Evolutionary conservation across 2,888 invertebrate species (phyloP).

Genomic region (Aspidiotus destructor): DNA sequence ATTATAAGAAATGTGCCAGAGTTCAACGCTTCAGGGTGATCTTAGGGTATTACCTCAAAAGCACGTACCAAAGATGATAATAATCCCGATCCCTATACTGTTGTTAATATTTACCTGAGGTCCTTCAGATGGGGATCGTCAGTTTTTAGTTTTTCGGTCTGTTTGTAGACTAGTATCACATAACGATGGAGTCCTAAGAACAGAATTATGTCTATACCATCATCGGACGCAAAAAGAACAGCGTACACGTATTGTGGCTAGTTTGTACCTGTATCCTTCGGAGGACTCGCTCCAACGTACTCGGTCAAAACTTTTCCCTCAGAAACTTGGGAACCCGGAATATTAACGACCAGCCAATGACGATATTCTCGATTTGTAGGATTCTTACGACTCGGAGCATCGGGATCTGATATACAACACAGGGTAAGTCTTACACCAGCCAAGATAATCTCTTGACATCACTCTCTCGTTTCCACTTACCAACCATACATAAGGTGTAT

Average conservation of each 20-base stretch:
- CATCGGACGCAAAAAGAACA: too few relatives aligned
- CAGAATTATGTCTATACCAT: background rate
- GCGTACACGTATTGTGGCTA: too few relatives aligned
- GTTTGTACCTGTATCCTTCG: constrained; percentile 53
- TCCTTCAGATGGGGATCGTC: constrained; percentile 50
- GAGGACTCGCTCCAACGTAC: constrained; percentile 79
- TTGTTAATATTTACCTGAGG: background rate
- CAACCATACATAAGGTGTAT: constrained; percentile 76
- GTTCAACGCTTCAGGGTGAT: too few relatives aligned
- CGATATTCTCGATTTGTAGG: constrained; percentile 78
- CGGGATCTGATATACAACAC: constrained; percentile 56
- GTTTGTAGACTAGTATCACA: constrained; percentile 66
- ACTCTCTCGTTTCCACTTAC: constrained; percentile 42
- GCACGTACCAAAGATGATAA: too few relatives aligned
- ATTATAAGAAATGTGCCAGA: too few relatives aligned
- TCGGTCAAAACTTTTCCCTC: constrained; percentile 64
- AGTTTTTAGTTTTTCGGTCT: constrained; percentile 50
- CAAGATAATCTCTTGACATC: too few relatives aligned
- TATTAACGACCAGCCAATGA: constrained; percentile 83
- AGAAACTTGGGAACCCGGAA: constrained; percentile 59
- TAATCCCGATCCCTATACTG: too few relatives aligned
- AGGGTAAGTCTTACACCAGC: too few relatives aligned
- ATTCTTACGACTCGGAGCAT: constrained; percentile 74
- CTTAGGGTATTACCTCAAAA: too few relatives aligned
- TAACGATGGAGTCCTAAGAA: constrained; percentile 60